Evolutionary conservation across 2,888 invertebrate genomes (phyloP).

Genomic region (Keiferia lycopersicella): DNA sequence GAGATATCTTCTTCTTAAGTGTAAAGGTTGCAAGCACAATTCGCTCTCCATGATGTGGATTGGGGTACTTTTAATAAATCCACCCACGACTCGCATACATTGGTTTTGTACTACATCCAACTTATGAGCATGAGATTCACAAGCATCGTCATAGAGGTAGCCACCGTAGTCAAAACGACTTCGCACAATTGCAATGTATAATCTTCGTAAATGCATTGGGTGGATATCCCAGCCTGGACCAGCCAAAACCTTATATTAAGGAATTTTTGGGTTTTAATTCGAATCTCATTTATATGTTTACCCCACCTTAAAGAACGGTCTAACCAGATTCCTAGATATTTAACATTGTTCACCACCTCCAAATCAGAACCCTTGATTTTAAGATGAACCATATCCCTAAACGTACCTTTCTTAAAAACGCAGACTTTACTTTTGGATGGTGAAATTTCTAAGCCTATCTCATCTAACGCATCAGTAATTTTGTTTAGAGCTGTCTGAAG

Average conservation of each 20-base stretch:
- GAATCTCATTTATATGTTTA: background rate
- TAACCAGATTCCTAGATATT: slow-evolving; percentile 39
- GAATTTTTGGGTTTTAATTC: slow-evolving; percentile 19
- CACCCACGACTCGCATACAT: slow-evolving; percentile 19
- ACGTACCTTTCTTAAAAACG: slow-evolving; percentile 33
- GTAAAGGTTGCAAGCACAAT: slow-evolving; percentile 10
- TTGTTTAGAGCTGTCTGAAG: background rate
- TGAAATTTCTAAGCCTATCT: slow-evolving; percentile 33
- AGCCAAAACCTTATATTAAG: slow-evolving; percentile 37
- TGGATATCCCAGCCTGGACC: slow-evolving; percentile 39
- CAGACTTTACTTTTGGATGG: slow-evolving; percentile 35
- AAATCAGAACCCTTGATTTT: slow-evolving; percentile 27
- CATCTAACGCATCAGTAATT: slow-evolving; percentile 24
- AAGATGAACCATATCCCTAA: slow-evolving; percentile 28
- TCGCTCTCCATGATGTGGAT: slow-evolving; percentile 25
- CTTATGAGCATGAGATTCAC: background rate
- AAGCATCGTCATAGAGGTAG: background rate
- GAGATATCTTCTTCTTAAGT: background rate
- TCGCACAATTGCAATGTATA: slow-evolving; percentile 33
- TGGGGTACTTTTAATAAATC: slow-evolving; percentile 25
- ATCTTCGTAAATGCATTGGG: slow-evolving; percentile 35
- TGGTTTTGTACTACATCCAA: slow-evolving; percentile 12
- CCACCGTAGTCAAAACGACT: background rate
- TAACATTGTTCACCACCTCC: slow-evolving; percentile 30
- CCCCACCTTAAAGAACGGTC: slow-evolving; percentile 34